Evolutionary conservation across 1,140 invertebrate genomes (phyloP).

Genomic region (Lepidurus packardi): DNA sequence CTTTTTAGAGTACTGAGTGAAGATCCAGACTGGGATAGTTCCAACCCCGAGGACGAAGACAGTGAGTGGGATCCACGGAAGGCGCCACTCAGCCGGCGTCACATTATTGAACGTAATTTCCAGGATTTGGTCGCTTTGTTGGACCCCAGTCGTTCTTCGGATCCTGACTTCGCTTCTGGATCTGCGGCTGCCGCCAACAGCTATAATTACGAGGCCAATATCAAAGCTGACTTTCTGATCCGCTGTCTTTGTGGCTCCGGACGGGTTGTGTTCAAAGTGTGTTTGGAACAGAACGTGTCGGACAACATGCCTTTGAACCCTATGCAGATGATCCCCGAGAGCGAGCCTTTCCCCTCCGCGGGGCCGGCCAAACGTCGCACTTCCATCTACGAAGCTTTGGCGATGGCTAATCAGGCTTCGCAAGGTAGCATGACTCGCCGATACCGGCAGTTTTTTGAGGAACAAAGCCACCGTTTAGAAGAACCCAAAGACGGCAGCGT

Average conservation of each 20-base stretch:
- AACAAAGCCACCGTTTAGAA: neutral
- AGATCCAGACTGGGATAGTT: neutral
- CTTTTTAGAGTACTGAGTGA: neutral
- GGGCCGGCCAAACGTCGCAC: conserved; percentile 23
- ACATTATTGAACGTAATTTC: conserved; percentile 17
- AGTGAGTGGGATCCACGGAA: conserved; percentile 26
- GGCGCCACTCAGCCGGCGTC: conserved; percentile 26
- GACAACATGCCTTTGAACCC: neutral
- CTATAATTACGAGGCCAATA: neutral
- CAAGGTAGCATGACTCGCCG: conserved; percentile 32
- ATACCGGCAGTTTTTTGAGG: conserved; percentile 30
- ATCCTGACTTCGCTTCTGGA: neutral
- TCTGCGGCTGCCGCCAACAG: neutral
- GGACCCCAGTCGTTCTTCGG: neutral
- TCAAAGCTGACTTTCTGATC: neutral
- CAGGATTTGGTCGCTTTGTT: conserved; percentile 17
- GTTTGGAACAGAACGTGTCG: neutral
- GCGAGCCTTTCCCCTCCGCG: neutral
- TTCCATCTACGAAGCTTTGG: conserved; percentile 29
- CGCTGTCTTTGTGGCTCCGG: neutral
- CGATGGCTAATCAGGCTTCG: conserved; percentile 26
- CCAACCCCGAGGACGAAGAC: conserved; percentile 11
- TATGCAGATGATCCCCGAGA: neutral
- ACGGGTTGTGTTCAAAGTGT: neutral
- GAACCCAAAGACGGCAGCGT: neutral